Evolutionary conservation across 1,140 invertebrate genomes (phyloP).

Genomic region (Tachypleus tridentatus): DNA sequence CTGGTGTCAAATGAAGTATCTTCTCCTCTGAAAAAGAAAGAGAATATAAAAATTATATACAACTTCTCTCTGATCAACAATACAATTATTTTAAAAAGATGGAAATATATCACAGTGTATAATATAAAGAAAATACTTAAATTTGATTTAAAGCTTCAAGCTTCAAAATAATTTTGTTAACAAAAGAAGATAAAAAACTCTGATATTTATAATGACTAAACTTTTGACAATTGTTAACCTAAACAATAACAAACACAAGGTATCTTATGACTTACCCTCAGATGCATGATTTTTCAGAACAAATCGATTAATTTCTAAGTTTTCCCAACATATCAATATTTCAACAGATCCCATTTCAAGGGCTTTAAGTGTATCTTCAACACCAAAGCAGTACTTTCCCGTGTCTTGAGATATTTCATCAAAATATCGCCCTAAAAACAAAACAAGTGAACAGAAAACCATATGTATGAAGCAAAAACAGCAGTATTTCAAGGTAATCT

Average conservation of each 20-base stretch:
- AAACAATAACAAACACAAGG: too few species aligned
- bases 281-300: conserved; percentile 81
- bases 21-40: conserved; percentile 53
- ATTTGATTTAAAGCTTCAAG: too few species aligned
- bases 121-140: too few species aligned
- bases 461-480: too few species aligned
- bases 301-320: conserved; percentile 89
- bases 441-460: conserved; percentile 8
- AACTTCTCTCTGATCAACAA: too few species aligned
- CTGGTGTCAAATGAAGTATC: conserved; percentile 84
- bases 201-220: too few species aligned
- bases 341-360: conserved; percentile 96
- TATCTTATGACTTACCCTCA: conserved; percentile 28
- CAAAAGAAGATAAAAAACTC: too few species aligned
- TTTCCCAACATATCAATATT: conserved; percentile 99
- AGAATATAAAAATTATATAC: background rate
- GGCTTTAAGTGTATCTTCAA: conserved; percentile 90
- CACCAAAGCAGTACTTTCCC: conserved; percentile 97
- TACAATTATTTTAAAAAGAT: too few species aligned
- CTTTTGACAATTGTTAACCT: too few species aligned
- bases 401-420: conserved; percentile 89
- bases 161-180: too few species aligned
- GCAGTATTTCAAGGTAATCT: too few species aligned
- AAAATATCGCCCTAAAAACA: conserved; percentile 67
- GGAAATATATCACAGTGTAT: too few species aligned